phyloP scores from a whole-genome alignment of 1,140 invertebrate species.

The Polyergus mexicanus region DNA sequence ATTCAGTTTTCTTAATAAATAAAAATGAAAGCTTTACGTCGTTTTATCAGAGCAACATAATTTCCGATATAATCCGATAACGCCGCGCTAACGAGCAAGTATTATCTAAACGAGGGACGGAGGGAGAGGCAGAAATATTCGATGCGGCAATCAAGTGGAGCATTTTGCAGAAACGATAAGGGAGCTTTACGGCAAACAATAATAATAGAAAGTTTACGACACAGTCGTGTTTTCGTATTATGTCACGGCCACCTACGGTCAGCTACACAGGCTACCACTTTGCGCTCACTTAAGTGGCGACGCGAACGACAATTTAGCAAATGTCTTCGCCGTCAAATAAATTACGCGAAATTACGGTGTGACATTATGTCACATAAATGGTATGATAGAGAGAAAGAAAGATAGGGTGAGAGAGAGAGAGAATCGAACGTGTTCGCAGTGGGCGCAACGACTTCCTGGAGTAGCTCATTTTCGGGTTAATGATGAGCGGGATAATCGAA shows the following conservation, averaged over 20 bases:
- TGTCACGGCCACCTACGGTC: constrained; percentile 79
- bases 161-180: constrained; percentile 44
- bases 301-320: constrained; percentile 79
- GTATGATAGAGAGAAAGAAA: constrained; percentile 57
- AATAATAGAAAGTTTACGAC: constrained; percentile 73
- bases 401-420: neutral
- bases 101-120: constrained; percentile 38
- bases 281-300: constrained; percentile 82
- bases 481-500: constrained; percentile 60
- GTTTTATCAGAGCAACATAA: constrained; percentile 32
- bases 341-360: constrained; percentile 76
- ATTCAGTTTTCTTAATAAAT: neutral
- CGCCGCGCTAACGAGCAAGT: constrained; percentile 13
- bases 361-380: constrained; percentile 69
- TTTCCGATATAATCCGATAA: constrained; percentile 33
- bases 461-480: constrained; percentile 57
- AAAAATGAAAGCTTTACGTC: constrained; percentile 11
- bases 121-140: neutral
- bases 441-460: constrained; percentile 41
- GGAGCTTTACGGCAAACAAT: constrained; percentile 58
- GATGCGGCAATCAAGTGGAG: constrained; percentile 5
- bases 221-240: constrained; percentile 63
- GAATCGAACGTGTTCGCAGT: neutral
- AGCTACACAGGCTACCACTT: constrained; percentile 83
- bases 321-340: constrained; percentile 76